Evolutionary conservation across 1,140 invertebrate species (phyloP).

Genomic region (Cotesia chilonis): DNA sequence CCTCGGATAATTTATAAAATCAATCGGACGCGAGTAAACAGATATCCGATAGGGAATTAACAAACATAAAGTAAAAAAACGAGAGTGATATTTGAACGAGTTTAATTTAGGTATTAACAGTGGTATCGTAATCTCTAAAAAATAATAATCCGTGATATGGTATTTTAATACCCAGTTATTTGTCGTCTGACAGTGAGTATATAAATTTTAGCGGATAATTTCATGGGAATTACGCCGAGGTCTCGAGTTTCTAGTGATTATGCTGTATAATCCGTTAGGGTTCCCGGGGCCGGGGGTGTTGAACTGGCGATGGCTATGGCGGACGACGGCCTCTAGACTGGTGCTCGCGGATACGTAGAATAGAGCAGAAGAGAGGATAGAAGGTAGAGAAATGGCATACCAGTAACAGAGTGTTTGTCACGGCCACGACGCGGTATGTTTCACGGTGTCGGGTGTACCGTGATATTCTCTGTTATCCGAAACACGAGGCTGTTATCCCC

Average conservation of each 20-base stretch:
- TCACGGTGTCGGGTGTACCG: constrained; percentile 59
- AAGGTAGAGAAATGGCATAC: constrained; percentile 20
- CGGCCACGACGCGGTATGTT: constrained; percentile 46
- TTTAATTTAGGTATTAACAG: too few relatives aligned
- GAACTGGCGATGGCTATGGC: not conserved
- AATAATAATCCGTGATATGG: not conserved
- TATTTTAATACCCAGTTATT: constrained; percentile 3
- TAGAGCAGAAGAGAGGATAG: not conserved
- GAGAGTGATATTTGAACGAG: too few relatives aligned
- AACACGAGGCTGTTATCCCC: constrained; percentile 64
- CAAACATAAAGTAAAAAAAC: too few relatives aligned
- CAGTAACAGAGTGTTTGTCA: constrained; percentile 56
- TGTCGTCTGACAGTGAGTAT: constrained; percentile 1
- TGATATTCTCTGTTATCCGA: constrained; percentile 65
- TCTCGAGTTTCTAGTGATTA: constrained; percentile 63
- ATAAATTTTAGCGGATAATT: constrained; percentile 53
- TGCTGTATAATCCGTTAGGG: constrained; percentile 58
- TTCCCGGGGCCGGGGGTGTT: constrained; percentile 9
- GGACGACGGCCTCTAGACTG: constrained; percentile 20
- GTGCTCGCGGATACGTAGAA: not conserved
- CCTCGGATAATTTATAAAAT: too few relatives aligned
- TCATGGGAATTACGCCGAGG: constrained; percentile 54
- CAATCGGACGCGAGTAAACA: too few relatives aligned
- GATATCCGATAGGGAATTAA: too few relatives aligned
- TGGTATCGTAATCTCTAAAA: not conserved